Conservation (phyloP, 2,113 vertebrate genomes). For the Sylvilagus bachmani region DNA sequence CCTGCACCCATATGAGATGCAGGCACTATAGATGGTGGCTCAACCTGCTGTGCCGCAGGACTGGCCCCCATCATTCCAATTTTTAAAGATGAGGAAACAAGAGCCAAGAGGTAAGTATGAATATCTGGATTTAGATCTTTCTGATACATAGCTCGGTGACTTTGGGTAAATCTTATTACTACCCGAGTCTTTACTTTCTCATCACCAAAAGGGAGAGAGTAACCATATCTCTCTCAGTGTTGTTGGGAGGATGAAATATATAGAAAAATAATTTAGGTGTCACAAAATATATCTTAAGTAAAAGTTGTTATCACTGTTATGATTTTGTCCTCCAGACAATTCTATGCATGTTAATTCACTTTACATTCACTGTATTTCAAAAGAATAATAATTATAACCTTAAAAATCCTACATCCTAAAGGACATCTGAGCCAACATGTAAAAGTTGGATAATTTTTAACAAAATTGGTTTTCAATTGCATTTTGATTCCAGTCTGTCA, state of each 20-base stretch:
- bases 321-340: background rate
- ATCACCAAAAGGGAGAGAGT: conserved; percentile 24
- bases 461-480: conserved; percentile 47
- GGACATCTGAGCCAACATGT: conserved; percentile 4
- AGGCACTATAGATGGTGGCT: too few relatives aligned
- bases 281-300: background rate
- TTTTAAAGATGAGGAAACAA: conserved; percentile 2
- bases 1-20: too few relatives aligned
- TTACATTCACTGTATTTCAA: conserved; percentile 20
- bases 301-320: background rate
- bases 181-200: background rate
- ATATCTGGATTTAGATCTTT: background rate
- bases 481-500: conserved; percentile 39
- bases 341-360: conserved; percentile 34
- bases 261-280: background rate
- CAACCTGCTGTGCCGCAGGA: too few relatives aligned
- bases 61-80: background rate
- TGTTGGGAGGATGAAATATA: background rate
- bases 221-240: background rate
- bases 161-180: background rate
- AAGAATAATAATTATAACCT: conserved; percentile 1
- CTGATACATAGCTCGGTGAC: background rate
- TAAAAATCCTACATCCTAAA: background rate
- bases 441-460: conserved; percentile 54
- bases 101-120: background rate